Conservation (phyloP, 2,888 invertebrate genomes). For the Eugnorisma glareosa region DNA sequence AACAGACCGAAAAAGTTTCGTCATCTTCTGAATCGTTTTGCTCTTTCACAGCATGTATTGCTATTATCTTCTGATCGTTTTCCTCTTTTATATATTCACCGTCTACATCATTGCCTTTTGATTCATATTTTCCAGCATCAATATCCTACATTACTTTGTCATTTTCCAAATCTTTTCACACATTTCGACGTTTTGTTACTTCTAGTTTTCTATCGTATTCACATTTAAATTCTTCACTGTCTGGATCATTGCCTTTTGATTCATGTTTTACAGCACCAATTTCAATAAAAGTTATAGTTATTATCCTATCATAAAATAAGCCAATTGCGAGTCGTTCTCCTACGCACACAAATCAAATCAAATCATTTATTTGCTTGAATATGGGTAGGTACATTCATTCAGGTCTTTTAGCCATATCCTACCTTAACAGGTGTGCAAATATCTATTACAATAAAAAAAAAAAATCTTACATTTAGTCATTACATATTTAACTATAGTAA, state of each 20-base stretch:
- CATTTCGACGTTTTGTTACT: background rate
- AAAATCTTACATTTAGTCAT: too few relatives aligned
- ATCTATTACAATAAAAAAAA: too few relatives aligned
- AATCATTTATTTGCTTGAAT: too few relatives aligned
- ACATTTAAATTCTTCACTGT: background rate
- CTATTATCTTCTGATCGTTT: background rate
- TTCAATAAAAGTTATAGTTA: slow-evolving; percentile 2
- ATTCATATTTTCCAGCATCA: background rate
- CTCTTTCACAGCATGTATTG: background rate
- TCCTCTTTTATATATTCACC: background rate
- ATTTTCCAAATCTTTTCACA: background rate
- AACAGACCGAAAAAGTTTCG: background rate
- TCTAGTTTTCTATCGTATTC: background rate
- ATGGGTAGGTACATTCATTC: too few relatives aligned
- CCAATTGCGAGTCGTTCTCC: too few relatives aligned
- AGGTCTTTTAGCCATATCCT: too few relatives aligned
- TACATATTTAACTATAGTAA: too few relatives aligned
- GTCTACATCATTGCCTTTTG: background rate
- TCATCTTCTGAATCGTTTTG: background rate
- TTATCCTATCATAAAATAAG: background rate
- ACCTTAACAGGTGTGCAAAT: too few relatives aligned
- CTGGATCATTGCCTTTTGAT: background rate
- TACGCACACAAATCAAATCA: too few relatives aligned
- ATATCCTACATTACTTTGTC: background rate
- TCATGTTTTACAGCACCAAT: slow-evolving; percentile 28